Conservation (phyloP, 2,888 invertebrate species). For the Aricia artaxerxes region DNA sequence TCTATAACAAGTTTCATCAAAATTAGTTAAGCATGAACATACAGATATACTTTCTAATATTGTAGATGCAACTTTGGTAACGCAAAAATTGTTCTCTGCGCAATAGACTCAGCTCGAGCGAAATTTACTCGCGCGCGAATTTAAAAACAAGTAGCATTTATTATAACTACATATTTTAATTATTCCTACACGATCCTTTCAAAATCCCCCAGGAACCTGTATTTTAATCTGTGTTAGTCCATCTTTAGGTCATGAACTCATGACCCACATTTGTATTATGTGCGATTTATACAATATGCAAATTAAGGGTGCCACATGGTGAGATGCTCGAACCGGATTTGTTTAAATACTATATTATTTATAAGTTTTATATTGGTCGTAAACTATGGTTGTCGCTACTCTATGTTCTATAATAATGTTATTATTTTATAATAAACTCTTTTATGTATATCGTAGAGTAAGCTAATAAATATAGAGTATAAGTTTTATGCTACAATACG, state of each 20-base stretch:
- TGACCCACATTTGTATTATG: neutral
- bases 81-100: too few relatives aligned
- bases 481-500: too few relatives aligned
- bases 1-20: too few relatives aligned
- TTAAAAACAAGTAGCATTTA: too few relatives aligned
- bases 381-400: neutral
- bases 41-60: too few relatives aligned
- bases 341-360: neutral
- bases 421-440: neutral
- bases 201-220: neutral
- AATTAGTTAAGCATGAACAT: too few relatives aligned
- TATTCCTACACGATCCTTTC: neutral
- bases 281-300: neutral
- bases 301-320: neutral
- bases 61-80: too few relatives aligned
- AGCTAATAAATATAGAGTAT: too few relatives aligned
- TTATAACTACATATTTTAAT: neutral
- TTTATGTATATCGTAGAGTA: neutral
- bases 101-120: too few relatives aligned
- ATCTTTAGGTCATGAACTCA: neutral
- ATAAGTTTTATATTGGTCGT: neutral
- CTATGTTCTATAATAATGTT: neutral
- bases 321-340: neutral
- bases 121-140: too few relatives aligned
- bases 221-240: neutral